Evolutionary conservation across 1,140 invertebrate species (phyloP).

Genomic region (Drosophila malerkotliana): DNA sequence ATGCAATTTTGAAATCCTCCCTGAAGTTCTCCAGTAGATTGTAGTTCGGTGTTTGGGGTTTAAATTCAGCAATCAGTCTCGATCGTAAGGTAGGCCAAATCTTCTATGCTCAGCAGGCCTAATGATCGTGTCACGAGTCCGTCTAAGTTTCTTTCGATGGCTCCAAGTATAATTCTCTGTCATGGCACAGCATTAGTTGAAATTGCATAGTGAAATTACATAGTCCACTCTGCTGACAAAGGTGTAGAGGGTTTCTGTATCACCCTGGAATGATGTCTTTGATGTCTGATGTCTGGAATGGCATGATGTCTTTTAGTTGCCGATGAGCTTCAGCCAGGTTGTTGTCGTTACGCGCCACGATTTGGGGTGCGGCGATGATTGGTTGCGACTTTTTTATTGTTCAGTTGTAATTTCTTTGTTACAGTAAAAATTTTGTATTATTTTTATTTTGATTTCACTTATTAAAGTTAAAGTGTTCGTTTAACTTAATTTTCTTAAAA

Average conservation of each 20-base stretch:
- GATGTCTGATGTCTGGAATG: neutral
- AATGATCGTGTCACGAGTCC: conserved; percentile 2
- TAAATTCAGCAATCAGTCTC: neutral
- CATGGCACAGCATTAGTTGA: neutral
- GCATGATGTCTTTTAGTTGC: conserved; percentile 4
- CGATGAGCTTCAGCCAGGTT: neutral
- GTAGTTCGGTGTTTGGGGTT: conserved; percentile 1
- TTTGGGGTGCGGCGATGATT: neutral
- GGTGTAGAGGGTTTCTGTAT: conserved; percentile 1
- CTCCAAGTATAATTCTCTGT: conserved; percentile 5
- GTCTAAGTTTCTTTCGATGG: conserved; percentile 6
- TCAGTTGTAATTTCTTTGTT: no score
- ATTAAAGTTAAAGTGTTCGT: no score
- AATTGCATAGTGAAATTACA: neutral
- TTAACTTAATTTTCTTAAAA: no score
- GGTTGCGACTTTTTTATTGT: neutral
- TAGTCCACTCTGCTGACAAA: conserved; percentile 8
- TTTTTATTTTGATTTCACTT: no score
- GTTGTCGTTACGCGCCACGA: conserved; percentile 1
- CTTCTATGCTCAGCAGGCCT: conserved; percentile 7
- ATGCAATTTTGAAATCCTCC: conserved; percentile 8
- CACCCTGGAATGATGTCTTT: neutral
- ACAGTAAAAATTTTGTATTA: no score
- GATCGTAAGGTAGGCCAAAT: conserved; percentile 4
- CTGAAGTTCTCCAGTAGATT: conserved; percentile 6